Conservation (phyloP, 2,888 invertebrate species). For the Dynastes maya region DNA sequence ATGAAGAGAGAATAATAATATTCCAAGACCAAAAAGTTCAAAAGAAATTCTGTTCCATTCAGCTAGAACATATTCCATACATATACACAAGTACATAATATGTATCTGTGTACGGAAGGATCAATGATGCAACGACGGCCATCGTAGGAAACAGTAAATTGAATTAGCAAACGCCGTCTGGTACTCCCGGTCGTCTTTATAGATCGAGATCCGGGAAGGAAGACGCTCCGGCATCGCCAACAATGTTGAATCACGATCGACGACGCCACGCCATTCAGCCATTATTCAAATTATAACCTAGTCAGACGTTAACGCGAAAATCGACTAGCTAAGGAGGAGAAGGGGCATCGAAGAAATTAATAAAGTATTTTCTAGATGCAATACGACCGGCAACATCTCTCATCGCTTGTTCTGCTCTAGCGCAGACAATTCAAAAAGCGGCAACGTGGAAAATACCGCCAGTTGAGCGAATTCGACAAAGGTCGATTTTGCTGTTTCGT, state of each 20-base stretch:
- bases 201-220: not conserved
- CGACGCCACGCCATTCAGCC: conserved; percentile 14
- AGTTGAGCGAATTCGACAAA: not conserved
- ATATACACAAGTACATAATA: too few species aligned
- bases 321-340: not conserved
- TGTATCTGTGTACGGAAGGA: too few species aligned
- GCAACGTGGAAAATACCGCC: not conserved
- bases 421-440: not conserved
- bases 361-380: not conserved
- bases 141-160: not conserved
- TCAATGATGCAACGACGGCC: too few species aligned
- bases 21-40: too few species aligned
- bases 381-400: not conserved
- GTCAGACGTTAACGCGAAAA: not conserved
- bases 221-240: not conserved
- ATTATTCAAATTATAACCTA: conserved; percentile 6
- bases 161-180: not conserved
- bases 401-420: not conserved
- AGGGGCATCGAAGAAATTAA: not conserved
- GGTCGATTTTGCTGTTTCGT: too few species aligned
- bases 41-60: too few species aligned
- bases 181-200: not conserved
- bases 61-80: too few species aligned
- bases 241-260: not conserved
- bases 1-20: too few species aligned